A percentile compares a stretch with the other conserved stretches of the same genome.
Conservation (phyloP, 2,888 invertebrate genomes). For the Pollenia angustigena region DNA sequence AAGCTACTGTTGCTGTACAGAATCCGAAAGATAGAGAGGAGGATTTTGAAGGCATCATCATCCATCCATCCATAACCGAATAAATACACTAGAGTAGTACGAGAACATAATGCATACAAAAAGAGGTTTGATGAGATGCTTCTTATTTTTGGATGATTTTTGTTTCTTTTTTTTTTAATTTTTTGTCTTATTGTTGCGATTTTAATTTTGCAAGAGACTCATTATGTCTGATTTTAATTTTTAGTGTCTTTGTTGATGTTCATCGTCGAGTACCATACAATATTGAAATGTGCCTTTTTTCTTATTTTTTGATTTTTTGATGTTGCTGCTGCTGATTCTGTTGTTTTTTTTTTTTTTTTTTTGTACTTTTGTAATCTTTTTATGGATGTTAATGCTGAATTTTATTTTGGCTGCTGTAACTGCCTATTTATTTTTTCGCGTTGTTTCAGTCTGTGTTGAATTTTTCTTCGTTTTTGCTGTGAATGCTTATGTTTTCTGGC, state of each 20-base stretch:
- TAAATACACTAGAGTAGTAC: not conserved
- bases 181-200: constrained; percentile 59
- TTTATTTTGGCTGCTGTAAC: constrained; percentile 63
- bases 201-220: constrained; percentile 73
- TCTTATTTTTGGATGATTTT: constrained; percentile 58
- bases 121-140: constrained; percentile 61
- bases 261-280: constrained; percentile 55
- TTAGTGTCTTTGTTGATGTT: constrained; percentile 64
- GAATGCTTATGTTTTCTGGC: constrained; percentile 72
- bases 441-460: constrained; percentile 49
- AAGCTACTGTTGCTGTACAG: constrained; percentile 56
- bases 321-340: not conserved
- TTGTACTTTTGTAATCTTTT: constrained; percentile 40
- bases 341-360: constrained; percentile 7
- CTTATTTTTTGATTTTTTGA: constrained; percentile 27
- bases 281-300: constrained; percentile 59
- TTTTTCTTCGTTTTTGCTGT: constrained; percentile 47
- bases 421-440: constrained; percentile 37
- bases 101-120: constrained; percentile 23
- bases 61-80: constrained; percentile 51
- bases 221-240: constrained; percentile 73
- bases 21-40: not conserved
- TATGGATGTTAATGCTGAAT: constrained; percentile 48
- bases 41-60: constrained; percentile 61
- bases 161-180: constrained; percentile 6